A percentile compares a stretch with the other conserved stretches of the same genome.
Evolutionary conservation across 2,113 vertebrate species (phyloP).

Genomic region (Plestiodon gilberti): DNA sequence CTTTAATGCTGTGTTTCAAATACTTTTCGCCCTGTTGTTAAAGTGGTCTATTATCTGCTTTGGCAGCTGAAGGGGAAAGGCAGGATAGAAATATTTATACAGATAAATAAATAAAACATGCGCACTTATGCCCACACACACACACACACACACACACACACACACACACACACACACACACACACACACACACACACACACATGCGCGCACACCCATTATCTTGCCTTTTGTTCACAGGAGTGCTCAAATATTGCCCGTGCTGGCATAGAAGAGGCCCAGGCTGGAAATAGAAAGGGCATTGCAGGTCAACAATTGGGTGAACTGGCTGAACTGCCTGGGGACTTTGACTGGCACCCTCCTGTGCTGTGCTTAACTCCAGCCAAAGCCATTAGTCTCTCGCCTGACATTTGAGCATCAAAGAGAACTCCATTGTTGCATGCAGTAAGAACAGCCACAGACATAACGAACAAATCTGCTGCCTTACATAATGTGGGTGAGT

Average conservation of each 20-base stretch:
- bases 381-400: slow-evolving; percentile 45
- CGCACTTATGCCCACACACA: neutral
- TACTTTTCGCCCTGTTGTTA: too few relatives aligned
- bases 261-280: slow-evolving; percentile 27
- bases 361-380: slow-evolving; percentile 15
- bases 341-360: slow-evolving; percentile 25
- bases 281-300: slow-evolving; percentile 33
- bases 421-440: slow-evolving; percentile 27
- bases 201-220: neutral
- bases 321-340: slow-evolving; percentile 34
- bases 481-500: slow-evolving; percentile 59
- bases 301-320: slow-evolving; percentile 41
- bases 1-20: too few relatives aligned
- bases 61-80: too few relatives aligned
- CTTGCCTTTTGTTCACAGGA: slow-evolving; percentile 49
- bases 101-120: too few relatives aligned
- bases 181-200: too few relatives aligned
- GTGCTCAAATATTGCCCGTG: slow-evolving; percentile 11
- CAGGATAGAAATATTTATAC: too few relatives aligned
- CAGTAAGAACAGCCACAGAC: slow-evolving; percentile 34
- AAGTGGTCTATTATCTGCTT: too few relatives aligned
- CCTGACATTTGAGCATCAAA: slow-evolving; percentile 47
- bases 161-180: too few relatives aligned
- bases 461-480: slow-evolving; percentile 30
- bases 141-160: too few relatives aligned